Base-by-base conservation (phyloP, 2,888 invertebrate genomes). In the Eilema depressum region DNA sequence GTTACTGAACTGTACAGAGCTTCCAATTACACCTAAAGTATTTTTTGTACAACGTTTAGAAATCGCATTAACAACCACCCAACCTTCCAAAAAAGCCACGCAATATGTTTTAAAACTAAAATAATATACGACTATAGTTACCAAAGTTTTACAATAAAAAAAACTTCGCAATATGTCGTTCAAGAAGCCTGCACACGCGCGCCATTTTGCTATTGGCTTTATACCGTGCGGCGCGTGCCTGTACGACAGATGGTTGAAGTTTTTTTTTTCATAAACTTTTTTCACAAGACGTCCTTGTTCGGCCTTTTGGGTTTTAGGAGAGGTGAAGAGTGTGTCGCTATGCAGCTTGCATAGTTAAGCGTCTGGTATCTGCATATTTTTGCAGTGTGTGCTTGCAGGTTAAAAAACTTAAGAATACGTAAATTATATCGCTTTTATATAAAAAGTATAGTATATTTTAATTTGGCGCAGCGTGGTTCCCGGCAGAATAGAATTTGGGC, bases 161-260 rank as follows among this genome's bases (percentile, higher is more conserved):
- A 76, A 73, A 59, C 66, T 33, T 67, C 8, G 61, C 81, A 81
- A 73, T 76, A 81, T 76, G 79, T 69, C 63, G 69, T 57, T 65
- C 65, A 61, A 62, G 69, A 66, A 73, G 71, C 68, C 33, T 66
- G 70, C 77, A 68, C 68, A 66, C 72, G 74, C 67, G 37, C 72
- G 74, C 67, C 60, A 63, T 73, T 60, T 75, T 63, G 66, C 75
- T 69, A 83, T 81, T 83, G 82, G 85, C 73, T 76, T 83, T 71
- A 85, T 81, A 82, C 85, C 83, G 83, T 86, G 86, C 85, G 84
- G 83, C 87, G 86, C 88, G 88, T 88, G 88, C 84, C 88, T 82
- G 59, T 28, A 71, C 74, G 81, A 80, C 87, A 86, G 85, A 83
- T 87, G 86, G 63, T 59, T 64, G 20, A 17, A 37, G 33, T 67